A percentile compares a stretch with the other conserved stretches of the same genome.
Evolutionary conservation across 1,140 invertebrate genomes (phyloP).

Genomic region (Aradophagus sp.): DNA sequence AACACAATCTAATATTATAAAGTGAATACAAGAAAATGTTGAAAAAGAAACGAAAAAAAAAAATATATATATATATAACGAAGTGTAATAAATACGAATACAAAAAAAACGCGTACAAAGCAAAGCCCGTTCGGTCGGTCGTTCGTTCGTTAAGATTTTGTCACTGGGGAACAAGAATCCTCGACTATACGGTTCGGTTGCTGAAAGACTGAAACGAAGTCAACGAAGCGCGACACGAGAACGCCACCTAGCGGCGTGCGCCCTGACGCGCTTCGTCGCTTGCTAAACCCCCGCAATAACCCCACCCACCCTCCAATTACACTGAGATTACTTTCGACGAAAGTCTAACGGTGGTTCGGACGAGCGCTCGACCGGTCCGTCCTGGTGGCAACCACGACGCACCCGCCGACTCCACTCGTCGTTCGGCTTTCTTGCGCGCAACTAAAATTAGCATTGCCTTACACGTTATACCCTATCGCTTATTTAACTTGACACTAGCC

Average conservation of each 20-base stretch:
- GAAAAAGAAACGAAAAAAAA: conserved; percentile 17
- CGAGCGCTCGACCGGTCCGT: conserved; percentile 8
- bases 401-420: conserved; percentile 26
- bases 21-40: conserved; percentile 8
- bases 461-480: conserved; percentile 50
- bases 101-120: conserved; percentile 28
- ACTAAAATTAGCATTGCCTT: conserved; percentile 54
- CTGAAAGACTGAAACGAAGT: conserved; percentile 40
- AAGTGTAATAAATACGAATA: conserved; percentile 30
- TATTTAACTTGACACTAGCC: conserved; percentile 58
- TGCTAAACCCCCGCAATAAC: conserved; percentile 23
- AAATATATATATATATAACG: conserved; percentile 4
- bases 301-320: neutral
- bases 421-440: conserved; percentile 43
- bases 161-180: conserved; percentile 19
- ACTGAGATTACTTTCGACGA: conserved; percentile 56
- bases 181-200: conserved; percentile 34
- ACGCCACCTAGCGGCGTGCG: no score
- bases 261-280: conserved; percentile 12
- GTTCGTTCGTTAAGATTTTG: conserved; percentile 55
- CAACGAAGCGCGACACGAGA: conserved; percentile 4
- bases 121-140: conserved; percentile 52
- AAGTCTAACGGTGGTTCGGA: conserved; percentile 44
- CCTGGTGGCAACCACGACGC: neutral
- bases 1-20: conserved; percentile 17